Percentiles rank a stretch among this genome's conserved stretches.
Conservation (phyloP, 2,888 invertebrate species). For the Drosophila merina region DNA sequence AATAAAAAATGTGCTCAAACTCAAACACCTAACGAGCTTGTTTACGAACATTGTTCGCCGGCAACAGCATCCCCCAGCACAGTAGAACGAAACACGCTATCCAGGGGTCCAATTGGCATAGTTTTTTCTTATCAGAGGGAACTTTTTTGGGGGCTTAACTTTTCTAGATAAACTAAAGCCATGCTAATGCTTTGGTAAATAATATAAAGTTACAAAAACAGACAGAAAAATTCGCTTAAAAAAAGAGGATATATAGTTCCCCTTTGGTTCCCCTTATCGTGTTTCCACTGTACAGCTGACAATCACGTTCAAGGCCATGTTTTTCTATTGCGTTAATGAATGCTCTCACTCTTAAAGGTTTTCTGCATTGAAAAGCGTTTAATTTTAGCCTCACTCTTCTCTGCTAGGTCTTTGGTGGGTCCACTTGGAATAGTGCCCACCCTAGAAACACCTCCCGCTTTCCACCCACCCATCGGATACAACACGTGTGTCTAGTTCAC, state of each 20-base stretch:
- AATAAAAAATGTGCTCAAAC: conserved; percentile 34
- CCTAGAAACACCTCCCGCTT: neutral
- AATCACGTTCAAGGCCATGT: conserved; percentile 45
- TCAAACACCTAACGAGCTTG: conserved; percentile 70
- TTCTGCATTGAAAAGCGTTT: conserved; percentile 46
- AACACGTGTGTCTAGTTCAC: conserved; percentile 14
- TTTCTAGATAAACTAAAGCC: conserved; percentile 3
- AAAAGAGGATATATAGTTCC: neutral
- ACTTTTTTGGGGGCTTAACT: conserved; percentile 7
- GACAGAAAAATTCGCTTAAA: neutral
- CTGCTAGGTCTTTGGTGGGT: conserved; percentile 15
- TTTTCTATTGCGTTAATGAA: conserved; percentile 27
- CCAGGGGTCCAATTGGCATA: neutral
- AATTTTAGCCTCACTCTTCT: conserved; percentile 31
- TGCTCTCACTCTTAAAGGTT: conserved; percentile 31
- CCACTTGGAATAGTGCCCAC: conserved; percentile 41
- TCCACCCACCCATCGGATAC: conserved; percentile 3
- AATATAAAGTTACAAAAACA: neutral
- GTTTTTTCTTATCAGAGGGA: conserved; percentile 23
- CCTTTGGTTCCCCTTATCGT: neutral
- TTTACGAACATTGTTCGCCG: conserved; percentile 68
- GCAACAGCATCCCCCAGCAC: conserved; percentile 38
- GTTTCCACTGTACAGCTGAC: conserved; percentile 9
- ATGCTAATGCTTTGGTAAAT: neutral
- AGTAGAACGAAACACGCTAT: neutral